These are phyloP conservation scores for Thecocarcelia acutangulata DNA, from an alignment of 2,888 invertebrate genomes.

Conservation along the genomic window DNA sequence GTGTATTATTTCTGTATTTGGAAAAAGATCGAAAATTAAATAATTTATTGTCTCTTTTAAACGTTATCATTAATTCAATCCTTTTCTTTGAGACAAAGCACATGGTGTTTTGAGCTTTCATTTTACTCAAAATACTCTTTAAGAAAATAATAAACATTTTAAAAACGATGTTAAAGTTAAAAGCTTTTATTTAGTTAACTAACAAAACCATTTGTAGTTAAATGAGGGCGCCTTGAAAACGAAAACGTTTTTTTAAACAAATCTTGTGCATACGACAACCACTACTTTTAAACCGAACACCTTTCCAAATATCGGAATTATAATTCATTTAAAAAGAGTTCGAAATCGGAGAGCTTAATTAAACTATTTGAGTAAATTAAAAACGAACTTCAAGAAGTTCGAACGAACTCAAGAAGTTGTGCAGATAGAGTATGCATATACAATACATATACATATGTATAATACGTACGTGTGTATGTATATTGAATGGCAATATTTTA, in stretches of 20 bases:
- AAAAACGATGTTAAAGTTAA: slow-evolving; percentile 13
- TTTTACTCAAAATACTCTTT: slow-evolving; percentile 17
- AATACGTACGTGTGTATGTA: not conserved
- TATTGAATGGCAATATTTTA: slow-evolving; percentile 39
- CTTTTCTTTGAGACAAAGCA: slow-evolving; percentile 14
- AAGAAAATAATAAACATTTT: slow-evolving; percentile 20
- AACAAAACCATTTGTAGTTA: slow-evolving; percentile 44
- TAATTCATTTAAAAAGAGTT: slow-evolving; percentile 13
- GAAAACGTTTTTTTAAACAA: slow-evolving; percentile 40
- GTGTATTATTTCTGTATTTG: too few relatives aligned
- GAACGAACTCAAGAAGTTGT: too few relatives aligned
- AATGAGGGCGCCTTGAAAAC: slow-evolving; percentile 67
- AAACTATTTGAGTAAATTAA: slow-evolving; percentile 8
- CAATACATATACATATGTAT: not conserved
- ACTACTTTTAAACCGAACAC: slow-evolving; percentile 26
- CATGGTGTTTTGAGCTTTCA: slow-evolving; percentile 3
- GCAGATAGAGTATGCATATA: not conserved
- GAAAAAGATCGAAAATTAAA: too few relatives aligned
- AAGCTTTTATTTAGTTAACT: slow-evolving; percentile 37
- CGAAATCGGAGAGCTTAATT: slow-evolving; percentile 9
- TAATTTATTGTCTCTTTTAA: too few relatives aligned
- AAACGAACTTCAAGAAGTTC: not conserved
- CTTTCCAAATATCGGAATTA: slow-evolving; percentile 40
- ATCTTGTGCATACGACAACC: slow-evolving; percentile 22
- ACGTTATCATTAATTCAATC: not conserved